Percentiles rank a stretch among this genome's conserved stretches.
phyloP scores from a whole-genome alignment of 1,140 invertebrate species.

The Oedothorax gibbosus region DNA sequence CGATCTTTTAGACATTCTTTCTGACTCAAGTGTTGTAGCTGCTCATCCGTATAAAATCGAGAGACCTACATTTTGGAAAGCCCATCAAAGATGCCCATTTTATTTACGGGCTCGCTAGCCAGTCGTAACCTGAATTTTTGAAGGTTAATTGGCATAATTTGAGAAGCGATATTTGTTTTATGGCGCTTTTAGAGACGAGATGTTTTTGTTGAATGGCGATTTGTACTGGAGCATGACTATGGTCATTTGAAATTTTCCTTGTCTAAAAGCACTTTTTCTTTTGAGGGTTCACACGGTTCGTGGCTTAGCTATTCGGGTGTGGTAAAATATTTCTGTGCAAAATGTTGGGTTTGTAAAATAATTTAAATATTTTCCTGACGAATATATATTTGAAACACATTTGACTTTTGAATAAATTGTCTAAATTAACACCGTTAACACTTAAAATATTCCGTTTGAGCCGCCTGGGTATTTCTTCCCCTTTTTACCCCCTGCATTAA shows the following conservation, averaged over 20 bases:
- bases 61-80: constrained; percentile 46
- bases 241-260: not conserved
- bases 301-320: not conserved
- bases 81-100: constrained; percentile 44
- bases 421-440: too few relatives aligned
- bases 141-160: constrained; percentile 54
- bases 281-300: constrained; percentile 4
- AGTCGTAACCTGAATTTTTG: constrained; percentile 46
- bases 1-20: too few relatives aligned
- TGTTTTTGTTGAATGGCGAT: constrained; percentile 1
- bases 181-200: constrained; percentile 1
- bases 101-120: constrained; percentile 32
- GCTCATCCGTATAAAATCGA: constrained; percentile 31
- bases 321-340: not conserved
- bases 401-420: too few relatives aligned
- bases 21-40: not conserved
- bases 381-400: too few relatives aligned
- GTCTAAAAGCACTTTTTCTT: not conserved
- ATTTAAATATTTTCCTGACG: too few relatives aligned
- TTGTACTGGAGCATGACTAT: constrained; percentile 30
- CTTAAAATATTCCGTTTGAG: too few relatives aligned
- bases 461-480: too few relatives aligned
- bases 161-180: constrained; percentile 40
- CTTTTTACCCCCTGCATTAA: too few relatives aligned
- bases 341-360: too few relatives aligned